Percentiles rank a stretch among this genome's conserved stretches.
Evolutionary conservation across 2,888 invertebrate species (phyloP).

Genomic region (Ctena decussata): DNA sequence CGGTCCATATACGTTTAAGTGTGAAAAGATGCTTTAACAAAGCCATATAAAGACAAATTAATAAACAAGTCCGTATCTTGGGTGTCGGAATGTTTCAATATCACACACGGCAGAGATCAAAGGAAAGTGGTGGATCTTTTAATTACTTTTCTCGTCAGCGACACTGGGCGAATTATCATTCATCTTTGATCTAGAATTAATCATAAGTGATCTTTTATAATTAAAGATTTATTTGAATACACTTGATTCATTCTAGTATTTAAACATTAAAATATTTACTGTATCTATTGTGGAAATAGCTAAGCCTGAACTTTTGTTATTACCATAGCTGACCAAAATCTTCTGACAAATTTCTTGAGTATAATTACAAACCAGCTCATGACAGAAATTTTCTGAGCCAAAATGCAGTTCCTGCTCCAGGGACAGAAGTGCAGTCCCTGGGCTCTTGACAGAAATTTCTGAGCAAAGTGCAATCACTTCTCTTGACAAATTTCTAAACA

Average conservation of each 20-base stretch:
- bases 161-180: constrained; percentile 1
- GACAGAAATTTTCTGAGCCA: too few relatives aligned
- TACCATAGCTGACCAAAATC: too few relatives aligned
- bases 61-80: constrained; percentile 1
- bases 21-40: constrained; percentile 1
- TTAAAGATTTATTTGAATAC: constrained; percentile 5
- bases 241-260: background rate
- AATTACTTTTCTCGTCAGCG: constrained; percentile 1
- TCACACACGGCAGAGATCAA: background rate
- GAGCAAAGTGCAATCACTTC: background rate
- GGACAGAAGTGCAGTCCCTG: too few relatives aligned
- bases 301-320: too few relatives aligned
- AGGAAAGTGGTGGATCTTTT: background rate
- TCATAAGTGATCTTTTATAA: background rate
- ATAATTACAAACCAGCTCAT: too few relatives aligned
- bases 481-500: background rate
- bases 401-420: too few relatives aligned
- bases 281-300: too few relatives aligned
- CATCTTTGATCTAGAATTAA: constrained; percentile 2
- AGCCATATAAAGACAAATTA: constrained; percentile 11
- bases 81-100: constrained; percentile 8
- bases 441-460: background rate
- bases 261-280: too few relatives aligned
- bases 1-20: background rate
- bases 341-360: too few relatives aligned